A percentile compares a stretch with the other conserved stretches of the same genome.
phyloP scores from a whole-genome alignment of 2,797 vertebrate genomes.

The Ispidina lecontei region DNA sequence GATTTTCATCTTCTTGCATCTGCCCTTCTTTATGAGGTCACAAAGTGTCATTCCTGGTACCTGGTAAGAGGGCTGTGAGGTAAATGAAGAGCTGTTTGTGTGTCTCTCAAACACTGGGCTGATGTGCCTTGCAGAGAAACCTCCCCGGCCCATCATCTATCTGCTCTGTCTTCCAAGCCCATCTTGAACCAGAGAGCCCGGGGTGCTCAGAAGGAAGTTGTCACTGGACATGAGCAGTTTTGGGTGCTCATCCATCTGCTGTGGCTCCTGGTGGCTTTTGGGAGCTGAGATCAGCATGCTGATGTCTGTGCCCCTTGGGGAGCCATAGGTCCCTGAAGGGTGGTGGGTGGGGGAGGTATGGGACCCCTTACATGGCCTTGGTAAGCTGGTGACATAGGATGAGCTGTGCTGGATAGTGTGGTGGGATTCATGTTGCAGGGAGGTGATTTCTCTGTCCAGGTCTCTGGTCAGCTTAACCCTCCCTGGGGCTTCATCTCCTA shows the following conservation, averaged over 20 bases:
- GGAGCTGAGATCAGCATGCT: not conserved
- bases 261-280: not conserved
- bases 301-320: not conserved
- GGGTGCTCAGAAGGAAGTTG: not conserved
- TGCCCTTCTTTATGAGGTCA: not conserved
- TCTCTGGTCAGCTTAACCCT: not conserved
- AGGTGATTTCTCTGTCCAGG: not conserved
- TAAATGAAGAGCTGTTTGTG: not conserved
- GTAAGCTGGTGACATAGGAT: not conserved
- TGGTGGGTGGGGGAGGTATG: too few species aligned
- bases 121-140: not conserved
- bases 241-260: not conserved
- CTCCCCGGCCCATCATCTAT: not conserved
- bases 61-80: not conserved
- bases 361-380: not conserved
- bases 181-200: not conserved
- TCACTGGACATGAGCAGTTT: accelerated
- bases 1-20: not conserved
- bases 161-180: not conserved
- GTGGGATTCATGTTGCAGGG: not conserved
- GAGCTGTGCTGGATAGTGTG: not conserved
- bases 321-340: not conserved
- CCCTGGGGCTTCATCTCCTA: not conserved
- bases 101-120: not conserved
- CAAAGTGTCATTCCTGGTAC: not conserved